Evolutionary conservation across 1,140 invertebrate genomes (phyloP), one percentile per base, ranked within the genome.

Genomic region (Solenopsis fugax): DNA sequence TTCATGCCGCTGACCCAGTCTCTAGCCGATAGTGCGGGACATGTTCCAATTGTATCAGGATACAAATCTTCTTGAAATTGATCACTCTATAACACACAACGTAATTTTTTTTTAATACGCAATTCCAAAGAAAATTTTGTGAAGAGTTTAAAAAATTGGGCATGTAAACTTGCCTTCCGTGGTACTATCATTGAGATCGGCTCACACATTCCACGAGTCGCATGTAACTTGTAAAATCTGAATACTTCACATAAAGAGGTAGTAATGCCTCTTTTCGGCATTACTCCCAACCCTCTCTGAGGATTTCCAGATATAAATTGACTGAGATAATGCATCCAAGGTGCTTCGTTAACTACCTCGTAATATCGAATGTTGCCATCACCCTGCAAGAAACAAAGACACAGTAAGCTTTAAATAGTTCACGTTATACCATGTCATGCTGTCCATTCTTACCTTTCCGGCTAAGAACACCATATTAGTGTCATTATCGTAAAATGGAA

Each of bases 351-450:
- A 0, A 97, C 97, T 34, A 99, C 97, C 95, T 99, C 98, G 95
- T 98, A 99, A 94, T 99, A 99, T 10, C 98, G 96, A 87, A 99
- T 99, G 92, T 98, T 99, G 10, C 98, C 98, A 93, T 99, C 98
- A 2, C 98, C 98, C 96, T 98, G 21, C 21, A 88, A 88, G 18
- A 65, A 90, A 56, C 54, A 72, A 52, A 3, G 52, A 84, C 29
- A 58, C 12, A 6, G 6, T 21, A 4, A 64, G 37, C 65, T 24
- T 86, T 54, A 67, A 78, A 48, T 5, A 12, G 24, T 24, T 67
- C 16, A n/a, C 50, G 12, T 60, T 45, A 60, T 10, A 7, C n/a
- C n/a, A 60, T 12, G 4, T 18, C 24, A 13, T 54, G 52, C 0
- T n/a, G n/a, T n/a, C n/a, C n/a, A 21, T 60, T 65, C 92, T 94